phyloP scores from a whole-genome alignment of 2,797 vertebrate genomes.

The Cheirogaleus major region DNA sequence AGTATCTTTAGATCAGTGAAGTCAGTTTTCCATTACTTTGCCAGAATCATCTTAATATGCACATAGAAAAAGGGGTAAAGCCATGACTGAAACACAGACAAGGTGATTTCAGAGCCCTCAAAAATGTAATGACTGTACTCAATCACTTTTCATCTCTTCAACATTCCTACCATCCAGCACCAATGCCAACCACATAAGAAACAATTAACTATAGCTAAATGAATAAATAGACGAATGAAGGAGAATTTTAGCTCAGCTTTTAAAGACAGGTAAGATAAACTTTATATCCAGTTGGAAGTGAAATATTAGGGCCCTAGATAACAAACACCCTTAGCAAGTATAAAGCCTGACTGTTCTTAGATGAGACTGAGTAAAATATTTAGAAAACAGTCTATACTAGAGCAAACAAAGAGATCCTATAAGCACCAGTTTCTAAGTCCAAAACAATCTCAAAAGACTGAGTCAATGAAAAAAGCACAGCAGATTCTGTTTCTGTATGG shows the following conservation, averaged over 20 bases:
- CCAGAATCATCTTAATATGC: background rate
- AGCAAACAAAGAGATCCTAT: background rate
- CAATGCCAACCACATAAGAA: background rate
- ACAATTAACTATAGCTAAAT: background rate
- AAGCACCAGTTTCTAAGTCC: background rate
- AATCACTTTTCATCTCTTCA: background rate
- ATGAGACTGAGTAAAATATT: background rate
- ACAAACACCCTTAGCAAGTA: background rate
- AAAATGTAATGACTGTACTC: background rate
- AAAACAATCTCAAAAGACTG: background rate
- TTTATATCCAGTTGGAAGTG: background rate
- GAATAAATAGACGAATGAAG: background rate
- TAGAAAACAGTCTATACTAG: background rate
- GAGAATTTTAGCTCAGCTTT: conserved; percentile 18
- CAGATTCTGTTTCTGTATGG: background rate
- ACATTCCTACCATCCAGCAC: background rate
- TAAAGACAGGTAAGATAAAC: background rate
- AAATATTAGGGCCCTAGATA: background rate
- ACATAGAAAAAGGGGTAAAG: background rate
- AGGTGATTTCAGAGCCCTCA: background rate
- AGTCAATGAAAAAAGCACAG: background rate
- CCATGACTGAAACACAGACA: background rate
- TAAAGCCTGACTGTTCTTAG: background rate
- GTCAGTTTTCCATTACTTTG: background rate
- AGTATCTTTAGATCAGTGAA: background rate